Evolutionary conservation across 2,113 vertebrate genomes (phyloP), one percentile per base, ranked within the genome.

Genomic region (Mus spicilegus): DNA sequence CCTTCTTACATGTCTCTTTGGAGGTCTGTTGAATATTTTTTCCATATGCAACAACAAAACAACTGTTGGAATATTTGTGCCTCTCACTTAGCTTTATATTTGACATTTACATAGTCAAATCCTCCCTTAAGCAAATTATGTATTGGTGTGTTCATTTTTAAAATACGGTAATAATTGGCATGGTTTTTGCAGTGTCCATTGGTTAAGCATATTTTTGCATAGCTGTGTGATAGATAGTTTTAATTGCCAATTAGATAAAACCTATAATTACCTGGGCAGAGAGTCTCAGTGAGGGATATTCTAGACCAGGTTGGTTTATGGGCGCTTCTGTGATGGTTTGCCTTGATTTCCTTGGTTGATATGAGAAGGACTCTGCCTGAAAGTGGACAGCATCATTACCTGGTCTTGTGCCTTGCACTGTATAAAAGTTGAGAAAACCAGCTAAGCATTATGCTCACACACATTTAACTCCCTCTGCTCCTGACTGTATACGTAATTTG

Each of bases 111-210:
- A 49, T 86, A 80, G 87, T 82, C 73, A 94, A 77, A 89, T 33
- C 1, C 7, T 13, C 22, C 42, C 9, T 30, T 30, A 0, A 0
- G 22, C 51, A 89, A 42, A 82, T 89, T 93, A 84, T 86, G 30
- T 28, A 11, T 90, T 80, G 69, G 39, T 73, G 3, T 87, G 22
- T 30, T 89, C 49, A 9, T 1, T 95, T 75, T 90, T 56, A 87
- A 96, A 70, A 96, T 20, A 2, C 87, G 36, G 63, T 73, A 95
- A 77, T 91, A 56, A 70, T 39, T 17, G 58, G 39, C 42, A 42
- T 65, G 30, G 14, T n/a, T 75, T 87, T 77, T 85, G 14, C 3
- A n/a, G 63, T 30, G 22, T 56, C 84, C 80, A 80, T 56, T 80
- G 63, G 30, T 46, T 81, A 90, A 87, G 13, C 16, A 70, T 92